These are phyloP conservation scores for Enhydra lutris DNA, from an alignment of 2,113 vertebrate genomes.

Conservation along the genomic window DNA sequence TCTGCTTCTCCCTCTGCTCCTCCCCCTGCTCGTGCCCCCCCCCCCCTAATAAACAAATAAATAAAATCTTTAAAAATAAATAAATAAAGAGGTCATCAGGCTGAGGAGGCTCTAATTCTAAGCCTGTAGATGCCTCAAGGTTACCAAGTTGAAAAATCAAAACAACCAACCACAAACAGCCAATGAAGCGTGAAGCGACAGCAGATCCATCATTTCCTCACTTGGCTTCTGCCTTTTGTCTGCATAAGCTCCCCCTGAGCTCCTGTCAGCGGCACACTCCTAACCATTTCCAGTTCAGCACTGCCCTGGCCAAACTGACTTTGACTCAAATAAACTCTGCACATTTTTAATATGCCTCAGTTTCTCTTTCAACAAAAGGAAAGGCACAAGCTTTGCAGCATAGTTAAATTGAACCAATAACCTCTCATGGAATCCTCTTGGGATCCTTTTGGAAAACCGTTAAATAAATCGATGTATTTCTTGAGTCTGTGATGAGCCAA, in stretches of 20 bases:
- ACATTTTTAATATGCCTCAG: neutral
- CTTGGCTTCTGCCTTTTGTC: neutral
- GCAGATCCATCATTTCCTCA: neutral
- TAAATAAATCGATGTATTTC: neutral
- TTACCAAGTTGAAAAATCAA: neutral
- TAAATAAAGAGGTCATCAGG: neutral
- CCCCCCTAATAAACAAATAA: neutral
- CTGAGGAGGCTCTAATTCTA: neutral
- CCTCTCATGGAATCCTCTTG: neutral
- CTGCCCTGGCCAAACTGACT: neutral
- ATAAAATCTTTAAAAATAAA: neutral
- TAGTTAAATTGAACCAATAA: neutral
- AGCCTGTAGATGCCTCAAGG: neutral
- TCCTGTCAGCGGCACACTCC: neutral
- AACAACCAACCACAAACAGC: neutral
- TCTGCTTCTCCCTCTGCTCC: neutral
- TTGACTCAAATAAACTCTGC: neutral
- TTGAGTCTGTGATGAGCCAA: neutral
- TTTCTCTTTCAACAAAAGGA: neutral
- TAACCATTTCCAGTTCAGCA: neutral
- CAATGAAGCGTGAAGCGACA: neutral
- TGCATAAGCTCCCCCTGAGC: neutral
- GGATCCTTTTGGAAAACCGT: neutral
- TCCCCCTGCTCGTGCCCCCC: neutral
- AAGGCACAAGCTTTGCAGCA: neutral